Base-by-base conservation (phyloP, 2,888 invertebrate species). In the Sicus ferrugineus region DNA sequence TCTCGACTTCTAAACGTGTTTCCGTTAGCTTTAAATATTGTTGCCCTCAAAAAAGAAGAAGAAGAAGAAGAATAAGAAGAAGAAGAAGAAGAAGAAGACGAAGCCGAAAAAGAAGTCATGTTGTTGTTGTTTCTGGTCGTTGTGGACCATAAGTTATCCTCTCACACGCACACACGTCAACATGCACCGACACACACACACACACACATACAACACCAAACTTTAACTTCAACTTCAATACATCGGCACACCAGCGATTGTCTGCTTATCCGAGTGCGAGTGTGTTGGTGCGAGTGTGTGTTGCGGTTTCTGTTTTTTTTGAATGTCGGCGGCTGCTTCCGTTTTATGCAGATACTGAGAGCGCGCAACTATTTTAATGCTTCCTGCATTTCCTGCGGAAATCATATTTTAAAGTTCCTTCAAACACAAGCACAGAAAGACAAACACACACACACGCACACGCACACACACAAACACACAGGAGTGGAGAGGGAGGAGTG, bases 311-410 rank as follows among this genome's bases (percentile, higher is more conserved):
- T n/a, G n/a, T n/a, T n/a, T 52, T 42, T 42, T n/a, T 42, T 42
- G n/a, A 42, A 42, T 7, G 7, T 21, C 38, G 23, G 16, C 30
- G 50, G 9, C 34, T n/a, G 28, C 52, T 65, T 54, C 65, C 65
- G 56, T 38, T 56, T 34, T 26, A 66, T 52, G 54, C 54, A 66
- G 65, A 66, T 38, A 66, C 9, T 66, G 54, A 16, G 38, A 66
- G 54, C 65, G 54, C 65, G 38, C 54, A 66, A 42, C 54, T 54
- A 54, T 38, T 66, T 54, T 26, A 66, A 66, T 54, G 65, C 38
- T 66, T 66, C 65, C 65, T 54, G 65, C 42, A 21, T 56, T n/a
- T 54, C 28, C 48, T 48, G 30, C 28, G 48, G 48, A 48, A 42
- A 48, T 48, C 42, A 63, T 63, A 63, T 63, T 63, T 63, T 48